These are phyloP conservation scores for Drosophila meridionalis DNA, from an alignment of 2,888 invertebrate genomes.

Conservation along the genomic window DNA sequence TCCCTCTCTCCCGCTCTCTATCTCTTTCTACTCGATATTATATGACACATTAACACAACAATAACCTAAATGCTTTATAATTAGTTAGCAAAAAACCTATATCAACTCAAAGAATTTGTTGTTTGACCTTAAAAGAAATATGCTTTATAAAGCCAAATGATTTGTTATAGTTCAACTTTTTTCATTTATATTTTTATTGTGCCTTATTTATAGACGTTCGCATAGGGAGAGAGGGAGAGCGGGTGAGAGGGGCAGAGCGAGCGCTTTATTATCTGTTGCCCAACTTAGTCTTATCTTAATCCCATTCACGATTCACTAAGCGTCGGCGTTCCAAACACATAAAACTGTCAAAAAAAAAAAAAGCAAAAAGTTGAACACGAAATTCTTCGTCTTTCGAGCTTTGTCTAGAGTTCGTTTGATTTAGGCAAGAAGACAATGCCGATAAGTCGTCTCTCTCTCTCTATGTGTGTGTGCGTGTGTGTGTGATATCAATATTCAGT, in stretches of 20 bases:
- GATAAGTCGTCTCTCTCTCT: slow-evolving; percentile 51
- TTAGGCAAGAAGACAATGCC: slow-evolving; percentile 71
- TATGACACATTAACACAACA: slow-evolving; percentile 76
- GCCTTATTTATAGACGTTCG: slow-evolving; percentile 49
- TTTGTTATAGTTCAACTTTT: slow-evolving; percentile 61
- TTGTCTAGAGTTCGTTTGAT: slow-evolving; percentile 50
- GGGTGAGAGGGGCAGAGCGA: neutral
- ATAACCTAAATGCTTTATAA: slow-evolving; percentile 83
- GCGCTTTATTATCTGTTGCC: slow-evolving; percentile 71
- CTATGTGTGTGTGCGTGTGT: slow-evolving; percentile 17
- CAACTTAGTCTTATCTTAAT: slow-evolving; percentile 78
- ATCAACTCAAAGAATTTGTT: slow-evolving; percentile 27
- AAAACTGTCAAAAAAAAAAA: slow-evolving; percentile 77
- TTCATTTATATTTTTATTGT: slow-evolving; percentile 19
- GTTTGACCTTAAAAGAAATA: slow-evolving; percentile 8
- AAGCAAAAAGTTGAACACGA: slow-evolving; percentile 18
- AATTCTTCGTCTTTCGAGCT: slow-evolving; percentile 42
- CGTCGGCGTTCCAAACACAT: slow-evolving; percentile 67
- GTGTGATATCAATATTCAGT: slow-evolving; percentile 55
- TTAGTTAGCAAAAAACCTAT: slow-evolving; percentile 63
- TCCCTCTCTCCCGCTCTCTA: slow-evolving; percentile 5
- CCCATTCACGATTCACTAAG: slow-evolving; percentile 77
- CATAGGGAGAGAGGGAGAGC: neutral
- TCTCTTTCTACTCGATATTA: slow-evolving; percentile 19
- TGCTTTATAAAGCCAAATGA: slow-evolving; percentile 42